These are phyloP conservation scores for Sebastes hubbsi DNA, from an alignment of 2,797 vertebrate genomes.

Conservation along the genomic window DNA sequence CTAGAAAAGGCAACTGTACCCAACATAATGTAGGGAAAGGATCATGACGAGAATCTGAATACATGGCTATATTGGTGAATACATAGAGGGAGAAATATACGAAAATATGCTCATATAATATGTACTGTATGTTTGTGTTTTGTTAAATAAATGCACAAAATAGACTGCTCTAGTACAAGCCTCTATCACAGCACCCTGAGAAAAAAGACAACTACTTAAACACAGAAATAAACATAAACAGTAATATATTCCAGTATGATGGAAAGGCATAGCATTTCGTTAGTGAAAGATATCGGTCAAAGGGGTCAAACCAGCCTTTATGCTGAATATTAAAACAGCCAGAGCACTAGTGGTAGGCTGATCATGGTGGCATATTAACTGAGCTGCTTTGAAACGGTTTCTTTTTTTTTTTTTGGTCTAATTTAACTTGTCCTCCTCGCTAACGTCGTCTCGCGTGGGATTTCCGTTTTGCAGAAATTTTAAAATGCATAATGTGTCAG, in stretches of 20 bases:
- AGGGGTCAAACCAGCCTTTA: constrained; percentile 73
- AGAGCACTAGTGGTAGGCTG: constrained; percentile 76
- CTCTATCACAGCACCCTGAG: constrained; percentile 89
- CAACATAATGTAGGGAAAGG: constrained; percentile 61
- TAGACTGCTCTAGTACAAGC: constrained; percentile 83
- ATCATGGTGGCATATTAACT: constrained; percentile 64
- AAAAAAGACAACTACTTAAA: constrained; percentile 79
- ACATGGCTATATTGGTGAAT: constrained; percentile 78
- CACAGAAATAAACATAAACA: constrained; percentile 76
- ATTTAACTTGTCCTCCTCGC: constrained; percentile 68
- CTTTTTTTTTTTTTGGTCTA: constrained; percentile 66
- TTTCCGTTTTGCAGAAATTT: constrained; percentile 69
- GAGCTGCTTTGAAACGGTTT: constrained; percentile 64
- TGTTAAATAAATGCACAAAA: constrained; percentile 85
- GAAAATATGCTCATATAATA: constrained; percentile 81
- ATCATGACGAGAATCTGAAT: constrained; percentile 66
- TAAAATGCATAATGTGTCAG: constrained; percentile 79
- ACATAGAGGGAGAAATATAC: constrained; percentile 79
- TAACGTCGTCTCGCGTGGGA: constrained; percentile 61
- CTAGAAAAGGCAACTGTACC: constrained; percentile 83
- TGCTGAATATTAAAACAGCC: constrained; percentile 75
- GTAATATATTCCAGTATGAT: constrained; percentile 86
- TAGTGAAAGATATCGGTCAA: constrained; percentile 75
- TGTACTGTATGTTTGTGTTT: constrained; percentile 73
- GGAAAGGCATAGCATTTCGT: constrained; percentile 85